Evolutionary conservation across 2,888 invertebrate species (phyloP), one percentile per base, ranked within the genome.

Genomic region (Doris montereyensis): DNA sequence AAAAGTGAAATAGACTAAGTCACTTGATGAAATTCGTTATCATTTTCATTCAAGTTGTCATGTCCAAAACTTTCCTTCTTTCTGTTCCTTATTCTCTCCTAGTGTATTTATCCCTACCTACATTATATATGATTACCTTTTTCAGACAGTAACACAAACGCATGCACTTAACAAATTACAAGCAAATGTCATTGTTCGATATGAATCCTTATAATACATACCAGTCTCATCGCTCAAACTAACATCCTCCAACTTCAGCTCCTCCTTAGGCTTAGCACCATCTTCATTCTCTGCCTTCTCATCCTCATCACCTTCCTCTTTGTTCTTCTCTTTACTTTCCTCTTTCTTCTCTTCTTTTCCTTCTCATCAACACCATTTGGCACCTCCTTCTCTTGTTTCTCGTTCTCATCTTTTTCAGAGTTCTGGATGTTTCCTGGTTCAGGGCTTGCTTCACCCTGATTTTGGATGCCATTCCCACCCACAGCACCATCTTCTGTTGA

Each of bases 211-310:
- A n/a, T n/a, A n/a, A n/a, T n/a, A n/a, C n/a, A n/a, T n/a, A n/a
- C n/a, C n/a, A n/a, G n/a, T n/a, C n/a, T n/a, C n/a, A n/a, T n/a
- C n/a, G n/a, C n/a, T n/a, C n/a, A n/a, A n/a, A n/a, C n/a, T n/a
- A n/a, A n/a, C n/a, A n/a, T n/a, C n/a, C n/a, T 41, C 52, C 52
- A 41, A 10, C 52, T 17, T 10, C 52, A 5, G 52, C 52, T 10
- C 17, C 52, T 41, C 52, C 17, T 41, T 41, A 10, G 52, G 5
- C 52, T 41, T 41, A 17, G 52, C 8, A 41, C 74, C 78, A 68
- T 78, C 78, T 17, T 78, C 78, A 68, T 74, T 74, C n/a, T 78
- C 74, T 2, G 78, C 41, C 41, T 78, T 74, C 35, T 78, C 78
- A 26, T 74, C 24, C 17, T 21, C n/a, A 21, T n/a, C 77, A 1